phyloP scores from a whole-genome alignment of 2,888 invertebrate genomes.

The Dryobota labecula region DNA sequence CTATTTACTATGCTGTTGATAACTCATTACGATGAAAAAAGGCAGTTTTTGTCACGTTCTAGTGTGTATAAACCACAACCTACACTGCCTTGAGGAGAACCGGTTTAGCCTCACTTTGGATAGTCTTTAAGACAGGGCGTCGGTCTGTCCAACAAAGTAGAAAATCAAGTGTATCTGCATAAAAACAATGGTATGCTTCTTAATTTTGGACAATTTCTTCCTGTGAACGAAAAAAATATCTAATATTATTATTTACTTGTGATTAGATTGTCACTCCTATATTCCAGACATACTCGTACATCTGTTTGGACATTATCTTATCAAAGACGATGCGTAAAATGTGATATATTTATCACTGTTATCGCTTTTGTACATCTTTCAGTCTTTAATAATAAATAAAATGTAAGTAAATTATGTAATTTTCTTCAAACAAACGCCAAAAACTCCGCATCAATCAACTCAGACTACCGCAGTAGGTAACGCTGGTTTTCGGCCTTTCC shows the following conservation, averaged over 20 bases:
- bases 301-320: constrained; percentile 44
- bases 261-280: constrained; percentile 24
- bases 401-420: constrained; percentile 1
- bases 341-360: constrained; percentile 21
- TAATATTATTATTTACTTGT: constrained; percentile 9
- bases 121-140: constrained; percentile 9
- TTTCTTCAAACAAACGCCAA: neutral
- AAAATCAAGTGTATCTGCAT: neutral
- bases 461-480: neutral
- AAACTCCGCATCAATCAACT: neutral
- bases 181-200: neutral
- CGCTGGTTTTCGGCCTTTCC: neutral
- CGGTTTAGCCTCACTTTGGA: constrained; percentile 35
- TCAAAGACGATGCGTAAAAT: constrained; percentile 28
- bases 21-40: constrained; percentile 8
- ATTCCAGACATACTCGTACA: constrained; percentile 14
- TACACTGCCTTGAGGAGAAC: constrained; percentile 27
- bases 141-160: neutral
- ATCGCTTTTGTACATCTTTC: constrained; percentile 11
- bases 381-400: constrained; percentile 19
- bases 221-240: neutral
- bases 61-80: constrained; percentile 3
- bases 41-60: constrained; percentile 19
- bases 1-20: constrained; percentile 19
- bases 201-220: neutral